A percentile compares a stretch with the other conserved stretches of the same genome.
phyloP scores from a whole-genome alignment of 1,140 invertebrate genomes.

The Homalodisca vitripennis region DNA sequence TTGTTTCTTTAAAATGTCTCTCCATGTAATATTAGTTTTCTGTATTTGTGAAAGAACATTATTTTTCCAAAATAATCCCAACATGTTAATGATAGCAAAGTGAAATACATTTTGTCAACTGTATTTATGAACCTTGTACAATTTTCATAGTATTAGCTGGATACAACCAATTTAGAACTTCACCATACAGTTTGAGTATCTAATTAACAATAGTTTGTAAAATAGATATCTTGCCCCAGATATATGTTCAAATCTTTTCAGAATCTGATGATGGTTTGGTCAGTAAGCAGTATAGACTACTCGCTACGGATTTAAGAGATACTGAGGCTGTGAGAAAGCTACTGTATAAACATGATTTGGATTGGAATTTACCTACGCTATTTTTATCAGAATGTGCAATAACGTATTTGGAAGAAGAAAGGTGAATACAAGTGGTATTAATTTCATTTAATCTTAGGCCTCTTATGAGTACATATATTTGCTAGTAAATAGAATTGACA shows the following conservation, averaged over 20 bases:
- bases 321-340: conserved; percentile 72
- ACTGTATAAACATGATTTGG: conserved; percentile 69
- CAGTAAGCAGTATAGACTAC: conserved; percentile 85
- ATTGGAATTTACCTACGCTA: conserved; percentile 77
- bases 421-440: conserved; percentile 24
- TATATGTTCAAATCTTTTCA: conserved; percentile 16
- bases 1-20: no score
- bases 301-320: conserved; percentile 84
- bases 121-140: neutral
- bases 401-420: conserved; percentile 78
- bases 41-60: no score
- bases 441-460: neutral
- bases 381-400: conserved; percentile 96
- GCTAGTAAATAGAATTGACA: neutral
- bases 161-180: neutral
- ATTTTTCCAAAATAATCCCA: no score
- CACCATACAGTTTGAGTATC: neutral
- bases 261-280: conserved; percentile 72
- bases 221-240: neutral
- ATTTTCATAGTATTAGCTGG: neutral
- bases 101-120: neutral
- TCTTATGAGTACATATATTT: neutral
- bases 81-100: no score
- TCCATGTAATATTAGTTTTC: no score
- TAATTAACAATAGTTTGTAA: neutral